A percentile compares a stretch with the other conserved stretches of the same genome.
Evolutionary conservation across 2,113 vertebrate species (phyloP).

Genomic region (Indicator maculatus): DNA sequence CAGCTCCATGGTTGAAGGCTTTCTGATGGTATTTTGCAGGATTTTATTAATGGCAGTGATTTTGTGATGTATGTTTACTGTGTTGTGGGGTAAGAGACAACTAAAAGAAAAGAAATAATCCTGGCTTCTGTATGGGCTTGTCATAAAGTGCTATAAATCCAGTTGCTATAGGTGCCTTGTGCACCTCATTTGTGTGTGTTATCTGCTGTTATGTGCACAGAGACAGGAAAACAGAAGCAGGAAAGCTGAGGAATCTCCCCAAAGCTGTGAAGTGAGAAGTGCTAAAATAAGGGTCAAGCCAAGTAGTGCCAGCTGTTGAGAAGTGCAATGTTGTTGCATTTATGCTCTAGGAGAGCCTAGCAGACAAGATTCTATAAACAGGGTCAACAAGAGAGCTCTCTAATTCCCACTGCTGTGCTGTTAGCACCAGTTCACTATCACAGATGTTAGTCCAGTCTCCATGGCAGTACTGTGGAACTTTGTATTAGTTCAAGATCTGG

Average conservation of each 20-base stretch:
- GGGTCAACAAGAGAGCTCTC: neutral
- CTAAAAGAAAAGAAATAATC: neutral
- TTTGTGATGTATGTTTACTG: neutral
- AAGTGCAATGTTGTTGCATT: neutral
- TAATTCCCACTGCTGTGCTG: neutral
- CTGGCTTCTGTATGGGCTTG: neutral
- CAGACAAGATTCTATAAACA: neutral
- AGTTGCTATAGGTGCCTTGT: neutral
- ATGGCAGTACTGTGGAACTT: neutral
- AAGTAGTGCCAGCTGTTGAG: neutral
- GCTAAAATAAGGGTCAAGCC: neutral
- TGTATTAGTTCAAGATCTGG: neutral
- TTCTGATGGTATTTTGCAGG: neutral
- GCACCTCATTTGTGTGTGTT: accelerated
- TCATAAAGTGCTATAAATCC: neutral
- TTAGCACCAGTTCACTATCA: neutral
- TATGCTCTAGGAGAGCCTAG: neutral
- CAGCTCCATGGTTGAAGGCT: neutral
- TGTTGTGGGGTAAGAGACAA: neutral
- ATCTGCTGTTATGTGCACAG: neutral
- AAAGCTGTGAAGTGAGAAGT: neutral
- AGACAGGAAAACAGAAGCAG: neutral
- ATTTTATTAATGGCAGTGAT: neutral
- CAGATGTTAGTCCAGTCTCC: neutral
- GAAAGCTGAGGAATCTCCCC: neutral